Base-by-base conservation (phyloP, 1,140 invertebrate species). In the Panagrolaimus sp. region DNA sequence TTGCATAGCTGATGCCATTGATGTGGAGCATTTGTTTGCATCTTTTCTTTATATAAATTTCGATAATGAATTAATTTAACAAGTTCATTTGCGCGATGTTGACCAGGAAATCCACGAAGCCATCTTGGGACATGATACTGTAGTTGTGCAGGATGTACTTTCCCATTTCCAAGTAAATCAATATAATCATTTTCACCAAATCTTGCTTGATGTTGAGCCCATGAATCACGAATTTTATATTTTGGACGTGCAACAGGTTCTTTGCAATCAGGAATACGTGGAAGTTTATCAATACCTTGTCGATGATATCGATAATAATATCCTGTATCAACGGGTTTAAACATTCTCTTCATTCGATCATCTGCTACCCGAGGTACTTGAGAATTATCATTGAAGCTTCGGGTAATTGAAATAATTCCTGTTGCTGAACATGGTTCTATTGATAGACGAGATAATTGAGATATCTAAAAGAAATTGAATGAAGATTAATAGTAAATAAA, bases 131-230 rank as follows among this genome's bases (percentile, higher is more conserved):
- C 73, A 67, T 82, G 80, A 63, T 83, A 82, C 53, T 76, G 74
- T 11, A 82, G 69, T 51, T 82, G 80, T 43, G 80, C 82, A n/a
- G 80, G 80, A 70, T 83, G 81, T 9, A 82, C 66, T 20, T 42
- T 75, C 48, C 8, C 76, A 67, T 69, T 74, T 25, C 73, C 74
- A 9, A 82, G 67, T 57, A 82, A 46, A 67, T 82, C 80, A 51
- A 82, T 82, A 66, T 82, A 82, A 64, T 82, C 80, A 46, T 81
- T 81, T 48, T 76, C 79, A 14, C 80, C 80, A 63, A 81, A 82
- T 43, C 67, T 65, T 27, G 77, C 77, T 48, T 71, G 71, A 61
- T 61, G 75, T 43, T 45, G 46, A 8, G 38, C 25, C 79, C 79
- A 68, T 61, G 72, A 14, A 20, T 77, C 57, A 5, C 71, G 45